These are phyloP conservation scores for Porites cylindrica DNA, from an alignment of 92 coral and sea anemone species.

Conservation along the genomic window DNA sequence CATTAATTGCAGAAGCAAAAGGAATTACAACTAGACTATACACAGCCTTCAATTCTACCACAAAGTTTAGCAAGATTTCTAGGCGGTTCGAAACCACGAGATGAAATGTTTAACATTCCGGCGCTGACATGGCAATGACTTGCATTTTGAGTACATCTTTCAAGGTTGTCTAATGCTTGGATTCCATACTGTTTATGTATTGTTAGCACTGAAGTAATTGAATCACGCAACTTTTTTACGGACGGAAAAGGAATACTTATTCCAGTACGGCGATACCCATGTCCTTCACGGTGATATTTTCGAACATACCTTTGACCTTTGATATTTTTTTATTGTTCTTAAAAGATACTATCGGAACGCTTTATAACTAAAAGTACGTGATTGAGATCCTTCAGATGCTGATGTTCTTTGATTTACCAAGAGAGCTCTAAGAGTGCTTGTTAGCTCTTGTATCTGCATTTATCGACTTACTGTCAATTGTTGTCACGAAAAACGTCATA, in stretches of 20 bases:
- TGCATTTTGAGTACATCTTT: slow-evolving; percentile 11
- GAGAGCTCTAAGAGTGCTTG: background rate
- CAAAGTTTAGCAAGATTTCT: slow-evolving; percentile 30
- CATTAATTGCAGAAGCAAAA: background rate
- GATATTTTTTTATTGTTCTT: background rate
- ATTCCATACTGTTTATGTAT: background rate
- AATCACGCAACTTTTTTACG: slow-evolving; percentile 31
- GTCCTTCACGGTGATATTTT: background rate
- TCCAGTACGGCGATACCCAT: background rate
- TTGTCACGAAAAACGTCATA: slow-evolving; percentile 23
- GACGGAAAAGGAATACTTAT: background rate
- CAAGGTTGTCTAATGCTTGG: background rate
- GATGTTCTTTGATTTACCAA: background rate
- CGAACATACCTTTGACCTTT: background rate
- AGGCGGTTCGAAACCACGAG: background rate
- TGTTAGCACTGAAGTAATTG: background rate
- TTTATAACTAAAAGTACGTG: background rate
- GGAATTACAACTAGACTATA: slow-evolving; percentile 31
- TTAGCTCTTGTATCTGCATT: slow-evolving; percentile 19
- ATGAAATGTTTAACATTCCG: slow-evolving; percentile 39
- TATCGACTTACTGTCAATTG: slow-evolving; percentile 35
- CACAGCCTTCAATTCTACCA: slow-evolving; percentile 23
- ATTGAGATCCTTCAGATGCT: slow-evolving; percentile 3
- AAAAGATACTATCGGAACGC: background rate
- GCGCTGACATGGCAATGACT: slow-evolving; percentile 9